phyloP scores from a whole-genome alignment of 2,888 invertebrate species.

The Tachina lurida region DNA sequence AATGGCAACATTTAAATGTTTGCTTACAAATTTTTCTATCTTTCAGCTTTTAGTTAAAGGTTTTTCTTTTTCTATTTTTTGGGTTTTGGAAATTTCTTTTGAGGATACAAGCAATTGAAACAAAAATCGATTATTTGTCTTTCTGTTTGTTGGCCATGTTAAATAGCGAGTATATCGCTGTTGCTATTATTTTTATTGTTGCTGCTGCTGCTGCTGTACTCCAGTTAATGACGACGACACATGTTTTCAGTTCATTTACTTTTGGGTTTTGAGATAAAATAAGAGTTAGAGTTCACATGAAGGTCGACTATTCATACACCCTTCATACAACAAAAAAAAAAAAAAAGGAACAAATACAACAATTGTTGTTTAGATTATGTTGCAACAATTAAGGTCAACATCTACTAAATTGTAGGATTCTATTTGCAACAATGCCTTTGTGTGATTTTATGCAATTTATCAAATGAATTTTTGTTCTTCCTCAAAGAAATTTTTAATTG shows the following conservation, averaged over 20 bases:
- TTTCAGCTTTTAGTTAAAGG: conserved; percentile 52
- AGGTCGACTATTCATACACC: conserved; percentile 24
- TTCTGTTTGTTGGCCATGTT: conserved; percentile 56
- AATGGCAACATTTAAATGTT: conserved; percentile 60
- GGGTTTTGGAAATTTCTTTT: neutral
- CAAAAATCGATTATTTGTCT: conserved; percentile 66
- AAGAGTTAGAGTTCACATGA: conserved; percentile 39
- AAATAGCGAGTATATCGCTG: conserved; percentile 56
- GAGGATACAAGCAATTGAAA: conserved; percentile 41
- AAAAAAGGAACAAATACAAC: neutral
- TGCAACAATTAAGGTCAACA: neutral
- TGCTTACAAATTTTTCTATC: conserved; percentile 65
- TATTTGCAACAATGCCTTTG: no score
- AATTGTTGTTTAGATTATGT: neutral
- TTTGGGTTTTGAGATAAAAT: conserved; percentile 53
- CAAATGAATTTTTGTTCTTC: no score
- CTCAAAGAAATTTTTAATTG: no score
- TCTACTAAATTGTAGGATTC: no score
- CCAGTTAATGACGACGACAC: conserved; percentile 66
- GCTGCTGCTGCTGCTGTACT: conserved; percentile 40
- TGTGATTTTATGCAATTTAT: no score
- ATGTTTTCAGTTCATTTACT: conserved; percentile 68
- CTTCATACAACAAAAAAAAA: neutral
- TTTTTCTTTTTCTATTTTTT: neutral
- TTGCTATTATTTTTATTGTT: conserved; percentile 32